Conservation (phyloP, 2,113 vertebrate species). For the Oriolus oriolus region DNA sequence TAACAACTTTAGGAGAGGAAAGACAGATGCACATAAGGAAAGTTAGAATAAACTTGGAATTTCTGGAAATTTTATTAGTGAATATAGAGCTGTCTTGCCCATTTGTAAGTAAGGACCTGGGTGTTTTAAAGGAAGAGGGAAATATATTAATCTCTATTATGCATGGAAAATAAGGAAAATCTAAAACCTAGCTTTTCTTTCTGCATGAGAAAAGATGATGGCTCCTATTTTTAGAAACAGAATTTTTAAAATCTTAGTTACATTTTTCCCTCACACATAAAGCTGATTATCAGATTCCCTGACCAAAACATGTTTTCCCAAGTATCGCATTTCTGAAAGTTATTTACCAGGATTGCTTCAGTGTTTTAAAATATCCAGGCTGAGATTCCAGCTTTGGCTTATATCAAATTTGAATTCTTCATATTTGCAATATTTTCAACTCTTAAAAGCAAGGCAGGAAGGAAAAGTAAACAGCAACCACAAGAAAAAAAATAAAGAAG, state of each 20-base stretch:
- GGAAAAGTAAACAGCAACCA: not conserved
- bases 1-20: slow-evolving; percentile 61
- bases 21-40: slow-evolving; percentile 54
- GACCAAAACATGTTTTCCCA: not conserved
- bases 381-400: not conserved
- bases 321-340: not conserved
- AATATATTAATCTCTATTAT: not conserved
- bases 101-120: not conserved
- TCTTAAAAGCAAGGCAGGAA: not conserved
- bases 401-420: not conserved
- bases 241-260: not conserved
- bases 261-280: not conserved
- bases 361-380: not conserved
- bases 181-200: not conserved
- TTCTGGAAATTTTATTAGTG: slow-evolving; percentile 34
- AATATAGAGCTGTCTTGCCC: not conserved
- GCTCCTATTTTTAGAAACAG: not conserved
- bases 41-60: slow-evolving; percentile 26
- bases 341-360: not conserved
- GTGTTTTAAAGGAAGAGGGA: not conserved
- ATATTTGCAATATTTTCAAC: not conserved
- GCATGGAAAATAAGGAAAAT: not conserved
- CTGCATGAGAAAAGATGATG: not conserved
- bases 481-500: not conserved
- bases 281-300: not conserved